phyloP scores from a whole-genome alignment of 1,140 invertebrate species.

The Protaetia brevitarsis region DNA sequence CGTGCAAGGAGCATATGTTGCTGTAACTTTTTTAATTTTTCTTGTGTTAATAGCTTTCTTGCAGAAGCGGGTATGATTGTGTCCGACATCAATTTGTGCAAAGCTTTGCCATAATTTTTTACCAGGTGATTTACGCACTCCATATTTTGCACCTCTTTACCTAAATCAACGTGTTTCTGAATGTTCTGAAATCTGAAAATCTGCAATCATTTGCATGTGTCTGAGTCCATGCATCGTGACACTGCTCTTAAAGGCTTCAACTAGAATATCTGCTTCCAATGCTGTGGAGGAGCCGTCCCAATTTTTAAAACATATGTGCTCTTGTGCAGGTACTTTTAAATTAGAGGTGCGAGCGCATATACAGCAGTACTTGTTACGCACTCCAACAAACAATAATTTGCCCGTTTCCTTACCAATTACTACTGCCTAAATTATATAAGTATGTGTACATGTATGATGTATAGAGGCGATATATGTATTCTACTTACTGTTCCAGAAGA shows the following conservation, averaged over 20 bases:
- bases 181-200: constrained; percentile 22
- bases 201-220: no score
- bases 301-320: no score
- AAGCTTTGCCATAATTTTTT: no score
- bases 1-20: not conserved
- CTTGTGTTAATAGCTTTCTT: not conserved
- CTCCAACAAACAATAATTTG: no score
- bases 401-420: no score
- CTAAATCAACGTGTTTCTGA: not conserved
- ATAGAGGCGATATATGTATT: no score
- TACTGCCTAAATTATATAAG: no score
- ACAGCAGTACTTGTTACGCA: no score
- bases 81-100: not conserved
- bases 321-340: no score
- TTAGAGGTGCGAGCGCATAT: no score
- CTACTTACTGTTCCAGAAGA: not conserved
- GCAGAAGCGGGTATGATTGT: not conserved
- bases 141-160: constrained; percentile 11
- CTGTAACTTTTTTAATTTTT: not conserved
- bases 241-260: not conserved
- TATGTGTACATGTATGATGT: no score
- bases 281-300: no score
- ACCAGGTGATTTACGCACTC: constrained; percentile 20
- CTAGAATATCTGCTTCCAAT: constrained; percentile 16
- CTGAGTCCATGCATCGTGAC: not conserved